Percentiles rank a stretch among this genome's conserved stretches.
These are phyloP conservation scores for Heteronetta atricapilla DNA, from an alignment of 2,113 vertebrate genomes.

Conservation along the genomic window DNA sequence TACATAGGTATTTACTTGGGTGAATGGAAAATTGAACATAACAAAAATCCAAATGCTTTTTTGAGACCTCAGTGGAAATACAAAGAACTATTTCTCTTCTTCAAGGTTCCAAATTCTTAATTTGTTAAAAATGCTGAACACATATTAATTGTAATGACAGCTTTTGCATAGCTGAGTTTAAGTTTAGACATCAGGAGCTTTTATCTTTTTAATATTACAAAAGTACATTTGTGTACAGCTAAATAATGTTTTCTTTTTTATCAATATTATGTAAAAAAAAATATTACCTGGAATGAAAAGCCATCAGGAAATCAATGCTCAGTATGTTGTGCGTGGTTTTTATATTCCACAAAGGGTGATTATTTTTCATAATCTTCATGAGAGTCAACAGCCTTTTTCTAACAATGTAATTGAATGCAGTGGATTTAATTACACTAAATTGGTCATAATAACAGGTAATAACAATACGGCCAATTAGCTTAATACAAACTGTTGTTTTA, in stretches of 20 bases:
- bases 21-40: background rate
- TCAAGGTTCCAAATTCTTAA: background rate
- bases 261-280: background rate
- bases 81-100: background rate
- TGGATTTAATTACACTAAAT: constrained; percentile 52
- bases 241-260: background rate
- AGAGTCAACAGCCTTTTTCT: background rate
- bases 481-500: constrained; percentile 37
- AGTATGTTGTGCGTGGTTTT: background rate
- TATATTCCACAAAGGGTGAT: background rate
- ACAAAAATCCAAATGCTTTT: background rate
- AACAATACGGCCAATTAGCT: constrained; percentile 36
- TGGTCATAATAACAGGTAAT: constrained; percentile 49
- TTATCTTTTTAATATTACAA: background rate
- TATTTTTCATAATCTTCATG: background rate
- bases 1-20: background rate
- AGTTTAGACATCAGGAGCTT: background rate
- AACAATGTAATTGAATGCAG: background rate
- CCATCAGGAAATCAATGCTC: background rate
- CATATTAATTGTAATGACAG: background rate
- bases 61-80: background rate
- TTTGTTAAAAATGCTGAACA: background rate
- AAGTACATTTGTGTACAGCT: background rate
- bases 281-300: background rate
- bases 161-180: background rate